Percentiles rank a stretch among this genome's conserved stretches.
These are phyloP conservation scores for Manis javanica DNA, from an alignment of 2,797 vertebrate genomes.

Conservation along the genomic window DNA sequence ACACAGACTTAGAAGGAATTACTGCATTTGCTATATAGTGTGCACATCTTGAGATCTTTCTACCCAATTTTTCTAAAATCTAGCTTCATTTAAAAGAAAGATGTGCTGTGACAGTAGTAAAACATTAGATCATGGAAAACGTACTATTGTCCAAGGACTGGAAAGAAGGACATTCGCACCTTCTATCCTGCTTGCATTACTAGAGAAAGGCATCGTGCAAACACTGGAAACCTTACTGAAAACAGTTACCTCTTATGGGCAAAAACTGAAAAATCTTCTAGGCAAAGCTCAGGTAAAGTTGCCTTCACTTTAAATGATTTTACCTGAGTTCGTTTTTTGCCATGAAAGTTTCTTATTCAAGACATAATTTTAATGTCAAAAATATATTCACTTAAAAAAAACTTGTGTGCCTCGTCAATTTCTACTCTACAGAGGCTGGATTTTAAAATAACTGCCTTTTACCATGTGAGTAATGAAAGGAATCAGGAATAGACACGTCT, in stretches of 20 bases:
- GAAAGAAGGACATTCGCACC: neutral
- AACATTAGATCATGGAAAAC: conserved; percentile 73
- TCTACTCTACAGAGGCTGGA: neutral
- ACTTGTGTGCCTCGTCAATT: neutral
- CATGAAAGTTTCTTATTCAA: conserved; percentile 38
- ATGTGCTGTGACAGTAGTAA: conserved; percentile 28
- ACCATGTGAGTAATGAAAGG: neutral
- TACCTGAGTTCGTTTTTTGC: neutral
- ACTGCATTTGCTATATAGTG: conserved; percentile 80
- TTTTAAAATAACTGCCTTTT: conserved; percentile 66
- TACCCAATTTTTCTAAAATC: conserved; percentile 68
- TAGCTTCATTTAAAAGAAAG: conserved; percentile 83
- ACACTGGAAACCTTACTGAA: neutral
- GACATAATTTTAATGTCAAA: conserved; percentile 55
- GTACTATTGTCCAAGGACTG: neutral
- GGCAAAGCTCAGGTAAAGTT: neutral
- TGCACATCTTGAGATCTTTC: conserved; percentile 79
- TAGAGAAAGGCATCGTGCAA: neutral
- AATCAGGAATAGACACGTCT: conserved; percentile 60
- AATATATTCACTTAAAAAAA: conserved; percentile 34
- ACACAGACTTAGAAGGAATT: conserved; percentile 83
- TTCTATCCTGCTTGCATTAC: neutral
- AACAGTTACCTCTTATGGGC: neutral
- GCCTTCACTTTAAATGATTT: neutral
- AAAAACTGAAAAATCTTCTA: neutral